Percentiles rank a stretch among this genome's conserved stretches.
Conservation (phyloP, 1,140 invertebrate species). For the Diachasma alloeum region DNA sequence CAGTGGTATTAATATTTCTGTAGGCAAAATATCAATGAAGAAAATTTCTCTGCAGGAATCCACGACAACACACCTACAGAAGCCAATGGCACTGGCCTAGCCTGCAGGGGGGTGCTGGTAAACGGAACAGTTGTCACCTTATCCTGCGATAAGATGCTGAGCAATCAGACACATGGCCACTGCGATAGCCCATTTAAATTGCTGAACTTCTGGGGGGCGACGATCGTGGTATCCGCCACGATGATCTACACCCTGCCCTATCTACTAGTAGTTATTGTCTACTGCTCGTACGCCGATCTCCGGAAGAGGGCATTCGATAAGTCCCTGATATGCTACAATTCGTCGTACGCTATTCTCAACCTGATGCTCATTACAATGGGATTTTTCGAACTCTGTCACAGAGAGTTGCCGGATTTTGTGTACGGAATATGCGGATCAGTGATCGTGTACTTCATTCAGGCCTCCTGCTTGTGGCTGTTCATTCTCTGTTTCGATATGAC, state of each 20-base stretch:
- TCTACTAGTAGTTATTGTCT: constrained; percentile 41
- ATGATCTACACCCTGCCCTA: constrained; percentile 48
- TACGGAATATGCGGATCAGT: constrained; percentile 39
- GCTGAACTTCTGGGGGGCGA: constrained; percentile 47
- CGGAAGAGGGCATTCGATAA: constrained; percentile 44
- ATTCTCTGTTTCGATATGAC: constrained; percentile 52
- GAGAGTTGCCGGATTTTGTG: background rate
- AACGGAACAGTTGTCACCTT: constrained; percentile 34
- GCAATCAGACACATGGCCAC: background rate
- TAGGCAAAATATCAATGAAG: too few species aligned
- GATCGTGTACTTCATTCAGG: constrained; percentile 44
- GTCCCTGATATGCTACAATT: constrained; percentile 42
- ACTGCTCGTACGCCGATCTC: constrained; percentile 34
- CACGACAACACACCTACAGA: background rate
- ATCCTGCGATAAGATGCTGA: background rate
- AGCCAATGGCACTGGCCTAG: background rate
- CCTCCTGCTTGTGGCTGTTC: constrained; percentile 44
- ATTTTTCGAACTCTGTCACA: constrained; percentile 41
- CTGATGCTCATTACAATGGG: constrained; percentile 37
- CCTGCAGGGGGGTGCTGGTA: constrained; percentile 23
- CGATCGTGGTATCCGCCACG: constrained; percentile 45
- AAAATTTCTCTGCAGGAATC: background rate
- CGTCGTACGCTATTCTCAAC: constrained; percentile 38
- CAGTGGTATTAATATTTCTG: too few species aligned
- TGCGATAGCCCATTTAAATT: constrained; percentile 44